Conservation (phyloP, 2,797 vertebrate genomes). For the Dromococcyx pavoninus region DNA sequence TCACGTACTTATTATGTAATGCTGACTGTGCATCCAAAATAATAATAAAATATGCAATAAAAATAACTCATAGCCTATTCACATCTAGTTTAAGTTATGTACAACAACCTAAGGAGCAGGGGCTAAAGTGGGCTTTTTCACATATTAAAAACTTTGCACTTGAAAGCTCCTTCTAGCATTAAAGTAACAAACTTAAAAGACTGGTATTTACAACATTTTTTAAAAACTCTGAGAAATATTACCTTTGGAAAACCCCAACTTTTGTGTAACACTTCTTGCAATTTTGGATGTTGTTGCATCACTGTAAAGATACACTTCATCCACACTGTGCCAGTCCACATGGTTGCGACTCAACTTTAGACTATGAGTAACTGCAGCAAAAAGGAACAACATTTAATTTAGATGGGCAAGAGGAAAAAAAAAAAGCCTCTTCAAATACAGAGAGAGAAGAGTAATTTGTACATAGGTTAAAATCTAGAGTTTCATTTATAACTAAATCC, state of each 20-base stretch:
- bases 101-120: background rate
- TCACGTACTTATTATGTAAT: background rate
- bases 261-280: constrained; percentile 94
- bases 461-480: background rate
- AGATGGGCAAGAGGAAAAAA: background rate
- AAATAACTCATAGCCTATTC: background rate
- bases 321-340: constrained; percentile 96
- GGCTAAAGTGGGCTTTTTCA: background rate
- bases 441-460: background rate
- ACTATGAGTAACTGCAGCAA: constrained; percentile 87
- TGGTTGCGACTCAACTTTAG: constrained; percentile 94
- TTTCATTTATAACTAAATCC: background rate
- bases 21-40: background rate
- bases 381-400: constrained; percentile 2
- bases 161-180: background rate
- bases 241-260: constrained; percentile 99
- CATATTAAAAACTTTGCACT: background rate
- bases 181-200: background rate
- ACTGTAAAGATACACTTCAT: constrained; percentile 97
- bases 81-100: background rate
- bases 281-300: constrained; percentile 99
- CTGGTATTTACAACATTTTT: background rate
- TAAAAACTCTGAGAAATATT: constrained; percentile 25
- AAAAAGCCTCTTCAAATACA: background rate
- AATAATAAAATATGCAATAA: background rate